Evolutionary conservation across 2,888 invertebrate species (phyloP), one percentile per base, ranked within the genome.

Genomic region (Rhagium mordax): DNA sequence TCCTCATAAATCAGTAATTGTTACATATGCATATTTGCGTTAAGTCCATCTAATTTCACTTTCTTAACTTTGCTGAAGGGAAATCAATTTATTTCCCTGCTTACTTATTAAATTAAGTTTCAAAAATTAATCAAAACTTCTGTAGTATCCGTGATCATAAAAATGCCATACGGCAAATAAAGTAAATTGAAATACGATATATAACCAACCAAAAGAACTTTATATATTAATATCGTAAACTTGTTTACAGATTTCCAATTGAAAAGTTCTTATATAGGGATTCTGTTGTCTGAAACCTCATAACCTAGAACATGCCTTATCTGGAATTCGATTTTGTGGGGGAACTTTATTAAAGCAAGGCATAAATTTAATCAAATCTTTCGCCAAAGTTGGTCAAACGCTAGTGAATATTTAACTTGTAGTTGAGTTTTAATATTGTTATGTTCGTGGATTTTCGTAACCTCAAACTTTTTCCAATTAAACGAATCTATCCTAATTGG

Each of bases 351-450:
- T 65, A 65, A 65, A 65, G 27, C 15, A 16, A 33, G 15, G 53
- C 65, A 65, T 64, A 72, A 71, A 75, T 79, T 76, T 74, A 77
- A 77, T 79, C 68, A 77, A 79, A 77, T 75, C 70, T 74, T 62
- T 49, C 48, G 61, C 29, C 55, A 61, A 48, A 74, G 68, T 75
- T 71, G 66, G 69, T 71, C 70, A 70, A 62, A 72, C 68, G n/a
- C 70, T 48, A 33, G 67, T 74, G 74, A 74, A 76, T 76, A 74
- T 71, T 74, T 74, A 74, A 76, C 70, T 74, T 74, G 69, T 47
- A 62, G 62, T 60, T 15, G 60, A 74, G 71, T 72, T 72, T 76
- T 72, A 71, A 76, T 75, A 73, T 61, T 59, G 72, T 72, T 75
- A 69, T 68, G 64, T 55, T 64, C 48, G 55, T 51, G 62, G 67